Evolutionary conservation across 2,113 vertebrate genomes (phyloP).

Genomic region (Rynchops niger): DNA sequence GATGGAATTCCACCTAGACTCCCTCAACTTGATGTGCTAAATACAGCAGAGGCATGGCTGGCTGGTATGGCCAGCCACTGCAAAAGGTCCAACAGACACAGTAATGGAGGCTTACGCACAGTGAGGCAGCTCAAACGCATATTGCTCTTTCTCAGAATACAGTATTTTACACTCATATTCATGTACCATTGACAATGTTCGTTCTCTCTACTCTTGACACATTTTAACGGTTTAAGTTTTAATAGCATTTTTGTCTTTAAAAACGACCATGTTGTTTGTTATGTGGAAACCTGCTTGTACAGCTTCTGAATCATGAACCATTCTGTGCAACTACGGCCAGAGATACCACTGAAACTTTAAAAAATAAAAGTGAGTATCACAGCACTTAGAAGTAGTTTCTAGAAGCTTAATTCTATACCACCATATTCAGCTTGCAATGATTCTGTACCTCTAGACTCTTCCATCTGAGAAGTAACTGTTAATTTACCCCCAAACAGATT

Average conservation of each 20-base stretch:
- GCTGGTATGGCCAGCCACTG: background rate
- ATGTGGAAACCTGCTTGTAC: background rate
- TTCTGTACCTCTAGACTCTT: background rate
- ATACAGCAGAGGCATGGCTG: background rate
- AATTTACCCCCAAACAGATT: background rate
- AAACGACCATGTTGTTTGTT: background rate
- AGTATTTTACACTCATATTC: background rate
- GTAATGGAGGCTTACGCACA: background rate
- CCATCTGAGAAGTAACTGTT: background rate
- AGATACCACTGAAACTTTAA: background rate
- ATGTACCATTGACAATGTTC: background rate
- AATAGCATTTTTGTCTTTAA: background rate
- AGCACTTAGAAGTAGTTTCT: background rate
- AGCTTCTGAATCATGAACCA: background rate
- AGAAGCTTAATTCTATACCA: background rate
- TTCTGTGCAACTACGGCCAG: background rate
- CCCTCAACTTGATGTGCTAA: background rate
- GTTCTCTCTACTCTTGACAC: background rate
- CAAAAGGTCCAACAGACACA: background rate
- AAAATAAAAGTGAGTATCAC: background rate
- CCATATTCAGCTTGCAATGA: background rate
- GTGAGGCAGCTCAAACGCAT: background rate
- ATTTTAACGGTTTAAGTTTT: background rate
- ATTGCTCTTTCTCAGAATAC: background rate
- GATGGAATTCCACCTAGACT: background rate